These are phyloP conservation scores for Phrynosoma platyrhinos DNA, from an alignment of 2,113 vertebrate species.

Conservation along the genomic window DNA sequence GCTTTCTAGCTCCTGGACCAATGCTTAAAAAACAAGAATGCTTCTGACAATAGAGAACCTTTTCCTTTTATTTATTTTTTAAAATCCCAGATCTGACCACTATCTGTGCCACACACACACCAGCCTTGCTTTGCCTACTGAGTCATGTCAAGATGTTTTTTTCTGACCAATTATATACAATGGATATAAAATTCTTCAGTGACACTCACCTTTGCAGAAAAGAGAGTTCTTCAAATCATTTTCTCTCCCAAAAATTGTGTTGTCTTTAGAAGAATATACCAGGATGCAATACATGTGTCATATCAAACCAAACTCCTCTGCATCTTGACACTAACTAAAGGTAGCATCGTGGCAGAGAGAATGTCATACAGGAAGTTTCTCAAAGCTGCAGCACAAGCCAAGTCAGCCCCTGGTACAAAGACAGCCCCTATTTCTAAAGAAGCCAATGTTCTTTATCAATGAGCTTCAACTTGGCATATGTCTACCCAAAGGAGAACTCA, in stretches of 20 bases:
- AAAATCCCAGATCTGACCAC: background rate
- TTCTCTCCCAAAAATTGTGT: background rate
- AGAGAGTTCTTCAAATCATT: background rate
- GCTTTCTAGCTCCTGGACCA: too few relatives aligned
- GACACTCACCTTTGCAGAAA: background rate
- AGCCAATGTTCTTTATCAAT: conserved; percentile 10
- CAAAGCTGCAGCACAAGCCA: conserved; percentile 17
- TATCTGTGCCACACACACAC: background rate
- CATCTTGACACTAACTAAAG: conserved; percentile 26
- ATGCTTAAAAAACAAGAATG: too few relatives aligned
- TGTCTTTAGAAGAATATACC: background rate
- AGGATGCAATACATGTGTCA: background rate
- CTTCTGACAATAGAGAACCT: too few relatives aligned
- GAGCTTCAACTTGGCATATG: conserved; percentile 41
- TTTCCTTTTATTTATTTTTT: too few relatives aligned
- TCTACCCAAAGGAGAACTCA: background rate
- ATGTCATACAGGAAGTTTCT: conserved; percentile 14
- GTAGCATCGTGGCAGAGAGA: background rate
- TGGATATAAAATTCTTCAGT: background rate
- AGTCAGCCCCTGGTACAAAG: conserved; percentile 38
- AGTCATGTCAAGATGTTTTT: background rate
- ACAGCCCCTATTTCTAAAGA: background rate
- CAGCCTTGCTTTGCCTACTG: too few relatives aligned
- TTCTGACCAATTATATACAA: background rate
- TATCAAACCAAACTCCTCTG: background rate